Base-by-base conservation (phyloP, 2,888 invertebrate genomes). In the Pocota personata region DNA sequence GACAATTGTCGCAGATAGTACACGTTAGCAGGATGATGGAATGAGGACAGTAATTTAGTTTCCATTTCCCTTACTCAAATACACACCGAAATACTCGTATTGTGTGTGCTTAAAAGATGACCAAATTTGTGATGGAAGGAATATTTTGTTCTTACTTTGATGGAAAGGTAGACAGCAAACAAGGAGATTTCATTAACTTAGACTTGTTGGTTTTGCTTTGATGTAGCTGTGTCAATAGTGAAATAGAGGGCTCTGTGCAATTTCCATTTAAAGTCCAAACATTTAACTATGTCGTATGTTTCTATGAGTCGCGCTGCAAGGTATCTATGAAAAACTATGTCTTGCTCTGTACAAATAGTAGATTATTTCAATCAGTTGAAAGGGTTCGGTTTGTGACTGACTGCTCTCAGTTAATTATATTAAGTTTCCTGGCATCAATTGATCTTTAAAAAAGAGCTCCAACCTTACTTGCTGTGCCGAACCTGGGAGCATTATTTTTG, bases 181-280 rank as follows among this genome's bases (percentile, higher is more conserved):
- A 57, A 27, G 46, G 48, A 67, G 48, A 67, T 67, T 67, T 77
- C 58, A 77, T 77, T 60, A 67, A 69, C 69, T 40, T 40, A 32
- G 10, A 43, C 48, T 43, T 69, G 60, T 50, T 32, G 58, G 30
- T 50, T 57, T 50, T 69, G 58, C 77, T 77, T 77, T 77, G 60
- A 77, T 77, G 52, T 37, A 32, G 52, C 0, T 67, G 21, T 40
- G 35, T 58, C 46, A 75, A 46, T 12, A 48, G 12, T n/a, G 32
- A 48, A 19, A 12, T 0, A 48, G 30, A 1, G 43, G 2, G 43
- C 2, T 2, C 12, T 43, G 5, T 43, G 16, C 16, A 43, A 16
- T 16, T 16, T 43, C 16, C 16, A 16, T 43, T 43, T 43, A 16
- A 43, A 43, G 14, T 43, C 16, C 16, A 43, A 8, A n/a, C n/a